Conservation (phyloP, 2,113 vertebrate genomes). For the Myotis yumanensis region DNA sequence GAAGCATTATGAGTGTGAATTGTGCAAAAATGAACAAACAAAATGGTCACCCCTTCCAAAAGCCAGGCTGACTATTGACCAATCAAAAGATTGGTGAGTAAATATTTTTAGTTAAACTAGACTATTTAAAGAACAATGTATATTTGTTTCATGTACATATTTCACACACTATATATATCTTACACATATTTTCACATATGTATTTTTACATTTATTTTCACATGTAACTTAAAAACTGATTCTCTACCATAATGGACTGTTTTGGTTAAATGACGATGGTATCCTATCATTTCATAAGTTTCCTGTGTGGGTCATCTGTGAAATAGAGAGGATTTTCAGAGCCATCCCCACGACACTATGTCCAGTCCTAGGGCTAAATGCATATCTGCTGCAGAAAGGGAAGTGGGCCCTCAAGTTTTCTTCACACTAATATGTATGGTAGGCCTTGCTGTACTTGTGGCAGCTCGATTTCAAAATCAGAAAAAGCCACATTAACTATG, state of each 20-base stretch:
- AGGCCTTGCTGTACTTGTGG: neutral
- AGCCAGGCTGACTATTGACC: neutral
- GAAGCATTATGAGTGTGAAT: neutral
- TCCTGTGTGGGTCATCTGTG: neutral
- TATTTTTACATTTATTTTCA: neutral
- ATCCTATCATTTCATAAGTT: neutral
- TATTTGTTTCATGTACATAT: neutral
- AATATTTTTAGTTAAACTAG: neutral
- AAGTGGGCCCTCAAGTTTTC: neutral
- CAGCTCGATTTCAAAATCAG: neutral
- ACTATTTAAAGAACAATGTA: neutral
- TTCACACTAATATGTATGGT: neutral
- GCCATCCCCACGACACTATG: rapidly evolving
- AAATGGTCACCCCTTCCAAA: neutral
- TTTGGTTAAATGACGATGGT: neutral
- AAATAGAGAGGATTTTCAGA: neutral
- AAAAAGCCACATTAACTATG: neutral
- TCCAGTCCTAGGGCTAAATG: neutral
- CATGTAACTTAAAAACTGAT: neutral
- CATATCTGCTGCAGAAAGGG: neutral
- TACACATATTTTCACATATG: neutral
- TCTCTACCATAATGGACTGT: neutral
- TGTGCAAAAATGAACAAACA: neutral
- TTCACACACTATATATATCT: neutral
- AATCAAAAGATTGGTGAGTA: neutral